Percentiles rank a stretch among this genome's conserved stretches.
phyloP scores from a whole-genome alignment of 2,888 invertebrate species.

The Phyllotreta striolata region DNA sequence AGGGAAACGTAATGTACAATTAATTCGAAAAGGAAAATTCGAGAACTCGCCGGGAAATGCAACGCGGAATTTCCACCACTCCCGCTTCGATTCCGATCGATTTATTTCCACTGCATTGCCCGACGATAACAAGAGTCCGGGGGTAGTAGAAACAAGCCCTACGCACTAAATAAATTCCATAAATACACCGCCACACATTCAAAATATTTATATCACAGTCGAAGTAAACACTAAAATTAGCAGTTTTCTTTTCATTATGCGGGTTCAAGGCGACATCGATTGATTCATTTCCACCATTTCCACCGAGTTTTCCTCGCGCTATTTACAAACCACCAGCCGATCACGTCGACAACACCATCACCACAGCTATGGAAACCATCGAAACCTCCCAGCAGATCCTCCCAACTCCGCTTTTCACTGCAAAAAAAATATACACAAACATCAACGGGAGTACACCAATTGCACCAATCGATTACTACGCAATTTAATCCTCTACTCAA shows the following conservation, averaged over 20 bases:
- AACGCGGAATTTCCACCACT: too few species aligned
- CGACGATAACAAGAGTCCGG: neutral
- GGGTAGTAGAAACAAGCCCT: neutral
- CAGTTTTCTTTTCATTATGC: constrained; percentile 9
- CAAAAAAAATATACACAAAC: constrained; percentile 22
- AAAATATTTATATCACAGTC: constrained; percentile 35
- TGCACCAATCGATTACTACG: too few species aligned
- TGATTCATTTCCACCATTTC: constrained; percentile 16
- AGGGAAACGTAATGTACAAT: too few species aligned
- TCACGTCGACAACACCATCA: constrained; percentile 24
- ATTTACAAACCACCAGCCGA: constrained; percentile 23
- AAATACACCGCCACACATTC: neutral
- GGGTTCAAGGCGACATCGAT: constrained; percentile 34
- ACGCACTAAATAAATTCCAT: neutral
- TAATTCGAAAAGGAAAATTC: too few species aligned
- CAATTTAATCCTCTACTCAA: too few species aligned
- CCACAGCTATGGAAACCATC: constrained; percentile 7
- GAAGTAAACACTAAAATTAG: constrained; percentile 35
- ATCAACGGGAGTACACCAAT: too few species aligned
- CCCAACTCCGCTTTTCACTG: constrained; percentile 31
- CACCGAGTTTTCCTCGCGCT: neutral
- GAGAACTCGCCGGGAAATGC: too few species aligned
- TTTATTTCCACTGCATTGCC: too few species aligned
- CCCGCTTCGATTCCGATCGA: too few species aligned
- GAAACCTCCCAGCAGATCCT: constrained; percentile 2